Percentiles rank a stretch among this genome's conserved stretches.
phyloP scores from a whole-genome alignment of 2,888 invertebrate genomes.

The Mamestra brassicae region DNA sequence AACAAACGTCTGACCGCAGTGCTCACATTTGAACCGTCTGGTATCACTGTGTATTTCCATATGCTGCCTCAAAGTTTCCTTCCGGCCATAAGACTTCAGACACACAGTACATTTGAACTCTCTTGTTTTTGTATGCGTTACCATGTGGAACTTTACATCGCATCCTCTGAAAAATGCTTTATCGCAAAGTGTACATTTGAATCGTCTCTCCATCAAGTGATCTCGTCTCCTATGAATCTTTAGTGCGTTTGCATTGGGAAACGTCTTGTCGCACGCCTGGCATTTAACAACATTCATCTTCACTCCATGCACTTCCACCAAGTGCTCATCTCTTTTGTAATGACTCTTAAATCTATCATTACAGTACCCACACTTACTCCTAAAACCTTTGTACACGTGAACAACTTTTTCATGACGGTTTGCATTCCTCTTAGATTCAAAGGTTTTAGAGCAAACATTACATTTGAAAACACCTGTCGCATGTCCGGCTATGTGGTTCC shows the following conservation, averaged over 20 bases:
- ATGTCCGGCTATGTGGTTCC: not conserved
- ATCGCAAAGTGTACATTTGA: slow-evolving; percentile 58
- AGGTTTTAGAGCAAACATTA: slow-evolving; percentile 16
- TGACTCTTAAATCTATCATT: slow-evolving; percentile 65
- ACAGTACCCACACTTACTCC: slow-evolving; percentile 16
- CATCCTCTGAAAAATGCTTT: slow-evolving; percentile 54
- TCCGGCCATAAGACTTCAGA: slow-evolving; percentile 71
- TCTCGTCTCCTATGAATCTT: slow-evolving; percentile 82
- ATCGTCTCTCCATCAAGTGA: slow-evolving; percentile 68
- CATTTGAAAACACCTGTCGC: slow-evolving; percentile 21
- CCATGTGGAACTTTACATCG: slow-evolving; percentile 78
- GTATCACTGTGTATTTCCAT: slow-evolving; percentile 73
- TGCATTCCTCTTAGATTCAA: not conserved
- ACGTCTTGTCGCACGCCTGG: slow-evolving; percentile 77
- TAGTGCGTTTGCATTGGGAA: slow-evolving; percentile 83
- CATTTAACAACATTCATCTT: slow-evolving; percentile 55
- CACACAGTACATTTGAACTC: slow-evolving; percentile 80
- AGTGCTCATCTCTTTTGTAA: slow-evolving; percentile 63
- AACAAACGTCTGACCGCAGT: slow-evolving; percentile 72
- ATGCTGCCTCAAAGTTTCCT: slow-evolving; percentile 70
- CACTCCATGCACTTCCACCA: slow-evolving; percentile 65
- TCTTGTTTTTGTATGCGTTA: slow-evolving; percentile 67
- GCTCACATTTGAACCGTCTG: slow-evolving; percentile 67
- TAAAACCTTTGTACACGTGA: not conserved
- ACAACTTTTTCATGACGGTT: not conserved